Percentiles rank a stretch among this genome's conserved stretches.
These are phyloP conservation scores for Malurus elegans DNA, from an alignment of 2,113 vertebrate genomes.

Conservation along the genomic window DNA sequence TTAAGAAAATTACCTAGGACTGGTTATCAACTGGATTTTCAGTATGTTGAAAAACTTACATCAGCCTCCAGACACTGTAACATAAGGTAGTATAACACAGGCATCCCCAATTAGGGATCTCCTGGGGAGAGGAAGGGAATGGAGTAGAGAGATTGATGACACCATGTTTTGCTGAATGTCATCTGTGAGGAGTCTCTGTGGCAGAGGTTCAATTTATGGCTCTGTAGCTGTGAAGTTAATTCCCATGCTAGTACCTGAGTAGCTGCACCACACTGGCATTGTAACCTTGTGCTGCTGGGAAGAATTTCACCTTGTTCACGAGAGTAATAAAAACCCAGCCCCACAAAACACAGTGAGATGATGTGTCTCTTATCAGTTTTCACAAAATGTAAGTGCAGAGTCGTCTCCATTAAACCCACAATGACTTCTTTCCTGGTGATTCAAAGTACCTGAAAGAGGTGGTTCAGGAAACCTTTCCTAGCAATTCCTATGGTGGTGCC, in stretches of 20 bases:
- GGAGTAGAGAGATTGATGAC: not conserved
- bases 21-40: constrained; percentile 41
- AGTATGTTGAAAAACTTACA: constrained; percentile 35
- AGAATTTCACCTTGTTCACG: not conserved
- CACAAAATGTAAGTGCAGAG: not conserved
- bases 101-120: not conserved
- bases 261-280: not conserved
- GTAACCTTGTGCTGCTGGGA: constrained; percentile 22
- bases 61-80: constrained; percentile 10
- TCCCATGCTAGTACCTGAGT: not conserved
- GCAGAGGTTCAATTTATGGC: not conserved
- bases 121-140: not conserved
- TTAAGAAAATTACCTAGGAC: constrained; percentile 29
- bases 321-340: not conserved
- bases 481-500: not conserved
- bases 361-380: not conserved
- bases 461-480: not conserved
- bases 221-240: not conserved
- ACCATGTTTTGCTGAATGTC: not conserved
- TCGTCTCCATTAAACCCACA: not conserved
- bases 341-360: not conserved
- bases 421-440: not conserved
- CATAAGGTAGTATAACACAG: not conserved
- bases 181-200: not conserved
- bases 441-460: not conserved